Conservation (phyloP, 2,113 vertebrate genomes). For the Istiophorus platypterus region DNA sequence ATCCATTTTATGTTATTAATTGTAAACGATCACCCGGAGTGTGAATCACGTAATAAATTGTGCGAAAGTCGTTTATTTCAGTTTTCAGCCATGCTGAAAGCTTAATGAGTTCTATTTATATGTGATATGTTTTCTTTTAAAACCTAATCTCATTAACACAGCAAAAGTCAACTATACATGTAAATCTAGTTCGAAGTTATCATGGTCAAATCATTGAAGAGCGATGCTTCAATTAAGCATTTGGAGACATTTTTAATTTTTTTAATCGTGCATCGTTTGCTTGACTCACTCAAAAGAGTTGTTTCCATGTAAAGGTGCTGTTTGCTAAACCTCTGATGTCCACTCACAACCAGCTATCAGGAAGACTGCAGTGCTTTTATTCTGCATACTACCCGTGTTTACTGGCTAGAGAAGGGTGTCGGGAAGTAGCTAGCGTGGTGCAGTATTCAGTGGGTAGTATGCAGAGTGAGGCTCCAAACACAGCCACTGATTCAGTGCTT, state of each 20-base stretch:
- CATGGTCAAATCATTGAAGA: not conserved
- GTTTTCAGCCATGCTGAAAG: no score
- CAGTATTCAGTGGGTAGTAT: conserved; percentile 36
- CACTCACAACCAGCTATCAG: conserved; percentile 72
- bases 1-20: no score
- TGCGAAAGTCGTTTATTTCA: no score
- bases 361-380: conserved; percentile 1
- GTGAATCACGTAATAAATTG: no score
- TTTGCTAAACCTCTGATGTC: conserved; percentile 76
- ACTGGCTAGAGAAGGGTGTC: not conserved
- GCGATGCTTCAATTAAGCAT: not conserved
- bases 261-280: not conserved
- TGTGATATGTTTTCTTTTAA: not conserved
- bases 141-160: no score
- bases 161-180: not conserved
- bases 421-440: not conserved
- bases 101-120: not conserved
- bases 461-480: conserved; percentile 41
- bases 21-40: no score
- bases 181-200: not conserved
- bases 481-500: conserved; percentile 34
- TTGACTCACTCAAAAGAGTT: not conserved
- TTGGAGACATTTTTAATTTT: not conserved
- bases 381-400: conserved; percentile 49
- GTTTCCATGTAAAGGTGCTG: not conserved